Conservation (phyloP, 2,888 invertebrate genomes). For the Sesia bembeciformis region DNA sequence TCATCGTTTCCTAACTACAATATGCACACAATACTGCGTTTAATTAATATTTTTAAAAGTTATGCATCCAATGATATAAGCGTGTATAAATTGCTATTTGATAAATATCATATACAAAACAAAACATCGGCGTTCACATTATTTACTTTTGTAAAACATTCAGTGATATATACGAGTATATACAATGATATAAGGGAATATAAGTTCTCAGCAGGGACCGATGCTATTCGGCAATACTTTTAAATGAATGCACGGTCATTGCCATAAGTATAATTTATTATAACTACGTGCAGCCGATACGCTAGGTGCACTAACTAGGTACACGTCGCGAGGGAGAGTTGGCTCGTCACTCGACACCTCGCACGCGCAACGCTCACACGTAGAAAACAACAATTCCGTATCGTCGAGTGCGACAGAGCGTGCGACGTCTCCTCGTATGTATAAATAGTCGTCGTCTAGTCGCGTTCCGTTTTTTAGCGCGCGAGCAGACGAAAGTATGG, state of each 20-base stretch:
- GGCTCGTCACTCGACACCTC: constrained; percentile 19
- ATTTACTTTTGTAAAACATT: no score
- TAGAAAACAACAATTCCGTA: constrained; percentile 56
- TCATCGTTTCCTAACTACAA: no score
- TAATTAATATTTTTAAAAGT: no score
- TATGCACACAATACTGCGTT: no score
- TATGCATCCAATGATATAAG: no score
- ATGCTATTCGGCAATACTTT: no score
- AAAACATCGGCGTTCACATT: no score
- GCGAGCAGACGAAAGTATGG: constrained; percentile 70
- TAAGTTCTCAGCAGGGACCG: no score
- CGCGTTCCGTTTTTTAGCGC: constrained; percentile 65
- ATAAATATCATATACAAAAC: no score
- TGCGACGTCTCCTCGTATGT: constrained; percentile 58
- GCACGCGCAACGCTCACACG: constrained; percentile 31
- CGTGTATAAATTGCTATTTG: no score
- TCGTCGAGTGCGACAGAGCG: constrained; percentile 57
- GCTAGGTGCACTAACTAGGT: constrained; percentile 5
- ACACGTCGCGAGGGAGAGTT: constrained; percentile 28
- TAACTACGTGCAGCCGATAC: constrained; percentile 1
- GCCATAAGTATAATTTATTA: background rate
- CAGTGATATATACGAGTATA: no score
- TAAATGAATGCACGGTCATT: background rate
- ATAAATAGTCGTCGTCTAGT: constrained; percentile 60
- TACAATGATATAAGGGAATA: no score